Percentiles rank a stretch among this genome's conserved stretches.
Conservation (phyloP, 2,888 invertebrate species). For the Crossocerus cetratus region DNA sequence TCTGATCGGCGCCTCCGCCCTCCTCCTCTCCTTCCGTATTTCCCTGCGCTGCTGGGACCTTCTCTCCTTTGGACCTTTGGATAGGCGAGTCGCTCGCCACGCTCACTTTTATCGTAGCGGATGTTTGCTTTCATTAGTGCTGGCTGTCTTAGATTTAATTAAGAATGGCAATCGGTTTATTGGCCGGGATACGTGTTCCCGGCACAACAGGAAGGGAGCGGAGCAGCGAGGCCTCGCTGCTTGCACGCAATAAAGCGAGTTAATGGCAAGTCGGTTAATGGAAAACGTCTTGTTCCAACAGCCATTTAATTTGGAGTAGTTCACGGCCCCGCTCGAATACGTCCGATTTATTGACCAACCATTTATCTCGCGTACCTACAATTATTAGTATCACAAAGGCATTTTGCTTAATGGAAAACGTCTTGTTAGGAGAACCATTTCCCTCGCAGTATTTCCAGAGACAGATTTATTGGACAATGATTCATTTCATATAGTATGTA, state of each 20-base stretch:
- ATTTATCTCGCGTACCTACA: no score
- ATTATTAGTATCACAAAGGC: no score
- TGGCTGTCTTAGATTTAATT: slow-evolving; percentile 74
- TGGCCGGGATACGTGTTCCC: slow-evolving; percentile 49
- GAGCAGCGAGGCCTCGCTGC: background rate
- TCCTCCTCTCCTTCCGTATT: slow-evolving; percentile 11
- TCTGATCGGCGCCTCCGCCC: background rate
- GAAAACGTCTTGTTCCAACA: no score
- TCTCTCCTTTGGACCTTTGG: slow-evolving; percentile 4
- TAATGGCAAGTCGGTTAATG: background rate
- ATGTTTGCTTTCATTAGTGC: slow-evolving; percentile 73
- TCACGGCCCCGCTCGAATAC: no score
- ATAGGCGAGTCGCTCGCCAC: background rate
- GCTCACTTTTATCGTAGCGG: slow-evolving; percentile 63
- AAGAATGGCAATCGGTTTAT: slow-evolving; percentile 73
- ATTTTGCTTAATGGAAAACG: no score
- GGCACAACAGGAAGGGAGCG: slow-evolving; percentile 9
- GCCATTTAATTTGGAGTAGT: no score
- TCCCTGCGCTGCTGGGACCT: background rate
- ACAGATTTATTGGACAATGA: no score
- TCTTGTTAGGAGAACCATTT: no score
- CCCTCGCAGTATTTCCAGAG: no score
- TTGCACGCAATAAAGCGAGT: slow-evolving; percentile 4
- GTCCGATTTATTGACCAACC: no score
- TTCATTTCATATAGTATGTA: no score